These are phyloP conservation scores for Sebastes oblongus DNA, from an alignment of 2,797 vertebrate species.

Conservation along the genomic window DNA sequence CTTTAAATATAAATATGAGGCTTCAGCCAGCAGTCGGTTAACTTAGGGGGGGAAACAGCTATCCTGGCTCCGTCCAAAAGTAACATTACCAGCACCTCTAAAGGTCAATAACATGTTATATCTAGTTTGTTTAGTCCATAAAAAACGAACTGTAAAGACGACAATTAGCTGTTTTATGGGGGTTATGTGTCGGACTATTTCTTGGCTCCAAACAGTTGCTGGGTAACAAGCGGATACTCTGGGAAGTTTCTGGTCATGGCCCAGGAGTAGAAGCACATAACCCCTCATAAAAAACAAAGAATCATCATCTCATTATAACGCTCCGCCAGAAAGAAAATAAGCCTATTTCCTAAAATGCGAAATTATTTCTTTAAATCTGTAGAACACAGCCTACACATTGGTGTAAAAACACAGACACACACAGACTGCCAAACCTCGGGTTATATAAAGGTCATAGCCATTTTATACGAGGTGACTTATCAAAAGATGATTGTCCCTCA, in stretches of 20 bases:
- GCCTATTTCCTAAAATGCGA: background rate
- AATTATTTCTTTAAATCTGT: background rate
- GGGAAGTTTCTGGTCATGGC: background rate
- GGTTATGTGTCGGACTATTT: background rate
- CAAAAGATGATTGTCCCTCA: background rate
- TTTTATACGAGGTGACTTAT: conserved; percentile 6
- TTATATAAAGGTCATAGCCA: background rate
- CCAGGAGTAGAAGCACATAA: background rate
- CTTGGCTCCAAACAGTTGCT: background rate
- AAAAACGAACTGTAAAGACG: background rate
- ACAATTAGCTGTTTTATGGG: background rate
- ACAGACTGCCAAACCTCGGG: background rate
- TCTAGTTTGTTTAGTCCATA: background rate
- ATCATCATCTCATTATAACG: background rate
- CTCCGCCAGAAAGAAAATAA: background rate
- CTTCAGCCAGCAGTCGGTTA: background rate
- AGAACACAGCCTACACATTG: background rate
- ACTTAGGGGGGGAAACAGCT: background rate
- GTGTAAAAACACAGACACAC: background rate
- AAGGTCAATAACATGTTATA: background rate
- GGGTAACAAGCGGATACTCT: background rate
- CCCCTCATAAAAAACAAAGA: background rate
- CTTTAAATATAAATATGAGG: background rate
- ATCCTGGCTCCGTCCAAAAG: background rate
- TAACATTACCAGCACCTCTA: background rate